Evolutionary conservation across 2,888 invertebrate species (phyloP).

Genomic region (Agonopterix arenella): DNA sequence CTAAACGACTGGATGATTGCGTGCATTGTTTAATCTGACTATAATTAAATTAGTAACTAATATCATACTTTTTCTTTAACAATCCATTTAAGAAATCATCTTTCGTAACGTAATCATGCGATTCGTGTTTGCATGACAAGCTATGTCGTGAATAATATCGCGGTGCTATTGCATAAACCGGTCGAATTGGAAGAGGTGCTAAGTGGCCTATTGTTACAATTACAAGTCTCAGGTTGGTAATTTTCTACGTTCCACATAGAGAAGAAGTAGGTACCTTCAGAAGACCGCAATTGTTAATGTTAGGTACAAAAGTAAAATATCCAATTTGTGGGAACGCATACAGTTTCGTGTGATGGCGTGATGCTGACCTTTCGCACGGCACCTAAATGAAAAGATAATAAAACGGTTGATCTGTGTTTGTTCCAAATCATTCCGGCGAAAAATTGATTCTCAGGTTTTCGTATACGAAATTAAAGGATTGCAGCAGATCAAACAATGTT

Average conservation of each 20-base stretch:
- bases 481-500: too few relatives aligned
- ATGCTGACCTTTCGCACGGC: conserved; percentile 38
- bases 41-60: too few relatives aligned
- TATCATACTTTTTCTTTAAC: background rate
- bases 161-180: conserved; percentile 1
- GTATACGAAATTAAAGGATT: too few relatives aligned
- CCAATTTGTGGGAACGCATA: background rate
- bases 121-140: conserved; percentile 2
- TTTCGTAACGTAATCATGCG: conserved; percentile 1
- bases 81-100: conserved; percentile 1
- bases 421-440: conserved; percentile 1
- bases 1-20: too few relatives aligned
- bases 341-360: background rate
- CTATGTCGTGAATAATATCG: conserved; percentile 1
- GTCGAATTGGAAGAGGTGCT: conserved; percentile 3
- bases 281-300: background rate
- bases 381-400: conserved; percentile 18
- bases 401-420: conserved; percentile 1
- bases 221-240: background rate
- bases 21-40: too few relatives aligned
- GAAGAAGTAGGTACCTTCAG: too few relatives aligned
- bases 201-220: background rate
- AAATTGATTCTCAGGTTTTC: too few relatives aligned
- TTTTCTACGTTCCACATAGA: too few relatives aligned
- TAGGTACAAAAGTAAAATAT: background rate